Percentiles rank a stretch among this genome's conserved stretches.
phyloP scores from a whole-genome alignment of 2,888 invertebrate species.

The Nephrotoma appendiculata region DNA sequence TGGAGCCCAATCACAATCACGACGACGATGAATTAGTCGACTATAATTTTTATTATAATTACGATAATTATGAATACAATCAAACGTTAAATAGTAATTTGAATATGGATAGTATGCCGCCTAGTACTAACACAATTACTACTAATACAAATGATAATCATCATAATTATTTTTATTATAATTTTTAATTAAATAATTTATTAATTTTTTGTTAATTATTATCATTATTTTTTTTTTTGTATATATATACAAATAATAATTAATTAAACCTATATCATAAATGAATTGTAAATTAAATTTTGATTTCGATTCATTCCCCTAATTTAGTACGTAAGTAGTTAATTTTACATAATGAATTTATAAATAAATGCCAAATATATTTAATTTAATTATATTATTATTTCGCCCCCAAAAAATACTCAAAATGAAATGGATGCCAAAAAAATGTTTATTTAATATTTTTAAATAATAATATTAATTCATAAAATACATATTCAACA shows the following conservation, averaged over 20 bases:
- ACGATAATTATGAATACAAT: conserved; percentile 1
- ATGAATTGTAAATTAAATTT: not conserved
- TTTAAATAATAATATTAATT: not conserved
- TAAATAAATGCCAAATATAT: not conserved
- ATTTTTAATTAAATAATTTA: not conserved
- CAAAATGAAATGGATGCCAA: not conserved
- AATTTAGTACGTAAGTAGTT: not conserved
- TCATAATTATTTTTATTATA: conserved; percentile 4
- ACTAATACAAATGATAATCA: not conserved
- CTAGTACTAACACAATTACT: not conserved
- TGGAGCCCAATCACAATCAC: not conserved
- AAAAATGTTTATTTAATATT: not conserved
- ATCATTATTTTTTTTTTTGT: not conserved
- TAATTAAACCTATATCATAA: not conserved
- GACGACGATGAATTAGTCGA: not conserved
- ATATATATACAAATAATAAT: not conserved
- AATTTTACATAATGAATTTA: not conserved
- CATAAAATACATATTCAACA: not conserved
- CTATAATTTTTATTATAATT: not conserved
- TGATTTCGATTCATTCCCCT: not conserved
- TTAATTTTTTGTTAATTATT: not conserved
- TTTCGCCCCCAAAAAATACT: not conserved
- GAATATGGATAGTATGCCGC: not conserved
- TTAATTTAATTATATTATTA: not conserved
- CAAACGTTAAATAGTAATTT: not conserved